A percentile compares a stretch with the other conserved stretches of the same genome.
phyloP scores from a whole-genome alignment of 2,113 vertebrate genomes.

The Dermatemys mawii region DNA sequence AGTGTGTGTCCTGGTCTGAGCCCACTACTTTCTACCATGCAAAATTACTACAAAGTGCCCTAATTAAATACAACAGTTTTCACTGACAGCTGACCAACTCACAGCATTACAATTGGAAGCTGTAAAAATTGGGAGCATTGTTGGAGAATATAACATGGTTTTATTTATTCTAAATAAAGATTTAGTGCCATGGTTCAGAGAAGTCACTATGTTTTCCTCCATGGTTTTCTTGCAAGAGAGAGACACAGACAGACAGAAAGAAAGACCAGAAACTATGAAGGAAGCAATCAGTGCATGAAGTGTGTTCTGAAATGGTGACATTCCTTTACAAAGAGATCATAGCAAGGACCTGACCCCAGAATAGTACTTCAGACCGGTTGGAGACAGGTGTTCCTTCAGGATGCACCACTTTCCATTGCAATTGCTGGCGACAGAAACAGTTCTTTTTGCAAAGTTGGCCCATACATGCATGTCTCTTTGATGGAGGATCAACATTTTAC shows the following conservation, averaged over 20 bases:
- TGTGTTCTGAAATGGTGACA: fast-evolving
- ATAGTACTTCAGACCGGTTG: background rate
- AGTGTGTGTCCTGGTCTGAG: background rate
- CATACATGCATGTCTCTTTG: too few species aligned
- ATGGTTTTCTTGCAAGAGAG: background rate
- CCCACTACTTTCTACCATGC: background rate
- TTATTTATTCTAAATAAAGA: background rate
- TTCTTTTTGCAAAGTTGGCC: too few species aligned
- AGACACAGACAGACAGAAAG: background rate
- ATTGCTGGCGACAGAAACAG: background rate
- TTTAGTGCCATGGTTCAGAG: background rate
- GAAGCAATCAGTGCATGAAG: background rate
- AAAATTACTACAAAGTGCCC: background rate
- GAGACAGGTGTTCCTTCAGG: background rate
- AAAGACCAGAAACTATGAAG: background rate
- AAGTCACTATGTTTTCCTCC: background rate
- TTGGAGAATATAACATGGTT: background rate
- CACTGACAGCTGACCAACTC: too few species aligned
- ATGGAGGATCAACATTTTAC: too few species aligned
- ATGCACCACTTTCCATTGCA: background rate
- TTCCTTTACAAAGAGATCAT: background rate
- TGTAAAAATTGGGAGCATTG: background rate
- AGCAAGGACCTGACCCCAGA: background rate
- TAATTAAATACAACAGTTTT: background rate
- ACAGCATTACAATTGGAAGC: background rate